phyloP scores from a whole-genome alignment of 2,888 invertebrate genomes.

The Callimorpha dominula region DNA sequence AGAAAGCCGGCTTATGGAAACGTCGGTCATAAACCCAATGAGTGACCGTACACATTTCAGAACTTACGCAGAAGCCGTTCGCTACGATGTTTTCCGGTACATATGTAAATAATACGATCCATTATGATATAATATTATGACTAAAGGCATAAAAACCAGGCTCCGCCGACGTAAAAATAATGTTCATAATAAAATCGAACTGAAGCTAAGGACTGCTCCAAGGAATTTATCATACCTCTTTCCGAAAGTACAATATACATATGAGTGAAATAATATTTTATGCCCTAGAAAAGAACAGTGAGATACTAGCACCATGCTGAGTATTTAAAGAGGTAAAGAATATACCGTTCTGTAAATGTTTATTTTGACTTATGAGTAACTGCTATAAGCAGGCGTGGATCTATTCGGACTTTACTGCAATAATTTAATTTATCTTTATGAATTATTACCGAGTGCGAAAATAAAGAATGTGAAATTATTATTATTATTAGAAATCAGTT shows the following conservation, averaged over 20 bases:
- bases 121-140: constrained; percentile 23
- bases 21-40: neutral
- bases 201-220: constrained; percentile 1
- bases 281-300: neutral
- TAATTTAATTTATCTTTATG: no score
- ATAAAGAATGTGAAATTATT: no score
- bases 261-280: neutral
- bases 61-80: constrained; percentile 1
- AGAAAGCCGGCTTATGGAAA: neutral
- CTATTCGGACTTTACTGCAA: no score
- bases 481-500: no score
- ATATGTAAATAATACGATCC: constrained; percentile 24
- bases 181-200: constrained; percentile 20
- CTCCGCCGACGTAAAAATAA: constrained; percentile 21
- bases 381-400: no score
- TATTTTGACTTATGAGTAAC: no score
- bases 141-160: constrained; percentile 17
- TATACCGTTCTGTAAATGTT: no score
- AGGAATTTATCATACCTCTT: neutral
- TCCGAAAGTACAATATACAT: constrained; percentile 7
- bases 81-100: constrained; percentile 19
- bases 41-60: constrained; percentile 9
- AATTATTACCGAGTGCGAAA: no score
- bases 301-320: neutral
- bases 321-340: no score